Evolutionary conservation across 1,140 invertebrate genomes (phyloP).

Genomic region (Zaprionus vittiger): DNA sequence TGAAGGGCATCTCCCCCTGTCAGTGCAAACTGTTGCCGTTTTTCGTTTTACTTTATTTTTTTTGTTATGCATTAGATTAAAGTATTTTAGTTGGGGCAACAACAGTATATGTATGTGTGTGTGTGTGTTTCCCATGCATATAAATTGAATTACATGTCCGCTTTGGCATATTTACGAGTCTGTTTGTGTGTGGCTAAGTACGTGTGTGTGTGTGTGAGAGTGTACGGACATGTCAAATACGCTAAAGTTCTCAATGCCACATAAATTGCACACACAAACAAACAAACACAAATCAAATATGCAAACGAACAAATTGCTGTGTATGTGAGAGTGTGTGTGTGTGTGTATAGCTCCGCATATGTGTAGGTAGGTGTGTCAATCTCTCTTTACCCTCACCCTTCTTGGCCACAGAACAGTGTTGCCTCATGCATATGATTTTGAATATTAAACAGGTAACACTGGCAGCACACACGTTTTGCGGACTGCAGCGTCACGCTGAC

Average conservation of each 20-base stretch:
- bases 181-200: slow-evolving; percentile 48
- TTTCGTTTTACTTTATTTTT: slow-evolving; percentile 1
- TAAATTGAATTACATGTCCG: slow-evolving; percentile 76
- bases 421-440: slow-evolving; percentile 76
- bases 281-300: slow-evolving; percentile 73
- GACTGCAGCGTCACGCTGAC: slow-evolving; percentile 53
- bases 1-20: not conserved
- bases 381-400: slow-evolving; percentile 8
- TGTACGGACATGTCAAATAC: slow-evolving; percentile 64
- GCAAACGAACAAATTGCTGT: slow-evolving; percentile 68
- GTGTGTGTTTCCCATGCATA: slow-evolving; percentile 55
- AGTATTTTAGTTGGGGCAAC: slow-evolving; percentile 37
- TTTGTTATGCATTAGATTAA: slow-evolving; percentile 50
- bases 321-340: slow-evolving; percentile 18
- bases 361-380: slow-evolving; percentile 22
- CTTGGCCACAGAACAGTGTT: slow-evolving; percentile 18
- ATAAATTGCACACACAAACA: slow-evolving; percentile 65
- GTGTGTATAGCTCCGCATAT: not conserved
- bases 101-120: slow-evolving; percentile 43
- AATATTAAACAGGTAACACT: slow-evolving; percentile 73
- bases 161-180: slow-evolving; percentile 76
- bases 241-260: slow-evolving; percentile 76
- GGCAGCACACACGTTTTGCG: slow-evolving; percentile 45
- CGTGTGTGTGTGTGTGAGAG: slow-evolving; percentile 12
- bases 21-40: slow-evolving; percentile 5